phyloP scores from a whole-genome alignment of 2,113 vertebrate species.

The Bujurquina vittata region DNA sequence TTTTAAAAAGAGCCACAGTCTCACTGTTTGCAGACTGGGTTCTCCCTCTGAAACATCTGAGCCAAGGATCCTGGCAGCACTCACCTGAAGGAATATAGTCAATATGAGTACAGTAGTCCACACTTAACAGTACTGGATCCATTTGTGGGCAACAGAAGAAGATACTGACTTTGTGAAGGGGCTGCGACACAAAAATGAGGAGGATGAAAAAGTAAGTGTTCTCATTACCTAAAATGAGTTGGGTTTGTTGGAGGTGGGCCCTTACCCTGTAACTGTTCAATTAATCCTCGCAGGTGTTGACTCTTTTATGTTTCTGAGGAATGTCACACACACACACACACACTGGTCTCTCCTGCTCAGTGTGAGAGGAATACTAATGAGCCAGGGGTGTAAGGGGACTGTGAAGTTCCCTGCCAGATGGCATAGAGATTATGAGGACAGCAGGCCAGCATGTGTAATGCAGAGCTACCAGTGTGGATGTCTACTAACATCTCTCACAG shows the following conservation, averaged over 20 bases:
- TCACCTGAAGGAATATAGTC: background rate
- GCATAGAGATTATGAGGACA: constrained; percentile 67
- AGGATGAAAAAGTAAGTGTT: constrained; percentile 36
- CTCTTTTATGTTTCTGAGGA: constrained; percentile 52
- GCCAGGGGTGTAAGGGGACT: constrained; percentile 46
- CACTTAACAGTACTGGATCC: background rate
- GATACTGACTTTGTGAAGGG: background rate
- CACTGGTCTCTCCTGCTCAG: constrained; percentile 14
- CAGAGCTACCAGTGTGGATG: constrained; percentile 51
- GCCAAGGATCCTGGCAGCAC: background rate
- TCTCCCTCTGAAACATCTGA: background rate
- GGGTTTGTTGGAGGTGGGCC: constrained; percentile 41
- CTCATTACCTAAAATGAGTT: constrained; percentile 46
- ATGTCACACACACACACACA: constrained; percentile 20
- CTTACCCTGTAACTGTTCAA: constrained; percentile 12
- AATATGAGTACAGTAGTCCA: background rate
- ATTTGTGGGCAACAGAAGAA: background rate
- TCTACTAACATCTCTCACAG: constrained; percentile 55
- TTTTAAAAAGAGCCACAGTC: constrained; percentile 10
- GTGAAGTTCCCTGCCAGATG: constrained; percentile 68
- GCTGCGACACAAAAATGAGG: background rate
- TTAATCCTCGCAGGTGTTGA: constrained; percentile 49
- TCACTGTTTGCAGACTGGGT: constrained; percentile 27
- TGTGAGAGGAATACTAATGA: constrained; percentile 65
- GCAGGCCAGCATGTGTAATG: constrained; percentile 64